phyloP scores from a whole-genome alignment of 2,113 vertebrate genomes.

The Alaudala cheleensis region DNA sequence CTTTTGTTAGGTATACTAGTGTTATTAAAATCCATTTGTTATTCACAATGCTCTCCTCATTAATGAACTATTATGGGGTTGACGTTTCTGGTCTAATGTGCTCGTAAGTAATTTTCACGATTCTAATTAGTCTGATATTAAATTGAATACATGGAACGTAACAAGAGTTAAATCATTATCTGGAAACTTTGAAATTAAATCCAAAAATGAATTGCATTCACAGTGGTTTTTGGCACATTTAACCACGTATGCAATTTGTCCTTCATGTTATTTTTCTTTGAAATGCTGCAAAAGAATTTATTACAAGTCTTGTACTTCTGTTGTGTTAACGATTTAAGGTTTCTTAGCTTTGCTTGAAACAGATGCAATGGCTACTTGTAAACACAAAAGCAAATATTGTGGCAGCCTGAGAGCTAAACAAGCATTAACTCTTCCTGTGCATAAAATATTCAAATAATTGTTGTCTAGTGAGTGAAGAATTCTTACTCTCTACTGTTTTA shows the following conservation, averaged over 20 bases:
- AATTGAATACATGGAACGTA: not conserved
- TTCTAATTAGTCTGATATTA: not conserved
- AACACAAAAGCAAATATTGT: not conserved
- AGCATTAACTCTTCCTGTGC: not conserved
- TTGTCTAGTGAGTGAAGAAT: not conserved
- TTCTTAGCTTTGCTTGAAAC: not conserved
- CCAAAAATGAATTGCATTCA: not conserved
- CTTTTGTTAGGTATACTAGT: not conserved
- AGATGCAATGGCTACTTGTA: not conserved
- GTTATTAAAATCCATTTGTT: conserved; percentile 26
- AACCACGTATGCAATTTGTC: not conserved
- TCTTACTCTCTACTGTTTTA: not conserved
- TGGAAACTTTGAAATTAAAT: not conserved
- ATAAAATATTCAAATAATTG: not conserved
- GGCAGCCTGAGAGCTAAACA: not conserved
- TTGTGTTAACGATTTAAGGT: not conserved
- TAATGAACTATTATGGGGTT: not conserved
- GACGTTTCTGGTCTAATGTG: not conserved
- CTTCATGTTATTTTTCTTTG: not conserved
- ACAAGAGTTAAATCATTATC: not conserved
- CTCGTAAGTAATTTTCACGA: not conserved
- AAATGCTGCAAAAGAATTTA: not conserved
- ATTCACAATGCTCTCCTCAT: conserved; percentile 8
- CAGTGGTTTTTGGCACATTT: not conserved
- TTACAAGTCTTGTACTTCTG: not conserved